These are phyloP conservation scores for Paralichthys olivaceus DNA, from an alignment of 2,113 vertebrate genomes.

Conservation along the genomic window DNA sequence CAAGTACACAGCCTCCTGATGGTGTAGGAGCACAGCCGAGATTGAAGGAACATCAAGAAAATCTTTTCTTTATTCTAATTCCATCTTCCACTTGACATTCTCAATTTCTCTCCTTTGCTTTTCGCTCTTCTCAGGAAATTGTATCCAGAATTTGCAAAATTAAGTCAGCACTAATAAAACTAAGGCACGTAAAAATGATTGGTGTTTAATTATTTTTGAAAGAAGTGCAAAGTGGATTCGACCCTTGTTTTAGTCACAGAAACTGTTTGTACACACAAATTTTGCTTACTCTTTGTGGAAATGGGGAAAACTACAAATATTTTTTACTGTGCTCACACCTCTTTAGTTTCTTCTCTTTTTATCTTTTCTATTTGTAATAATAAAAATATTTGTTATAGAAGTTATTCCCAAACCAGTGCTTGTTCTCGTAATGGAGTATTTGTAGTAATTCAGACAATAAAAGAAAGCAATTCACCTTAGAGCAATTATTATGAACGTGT, in stretches of 20 bases:
- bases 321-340: constrained; percentile 28
- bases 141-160: constrained; percentile 24
- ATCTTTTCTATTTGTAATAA: constrained; percentile 59
- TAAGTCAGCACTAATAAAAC: constrained; percentile 40
- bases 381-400: neutral
- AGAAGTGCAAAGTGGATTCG: constrained; percentile 9
- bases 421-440: constrained; percentile 21
- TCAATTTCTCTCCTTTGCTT: constrained; percentile 27
- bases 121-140: constrained; percentile 55
- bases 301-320: neutral
- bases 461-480: constrained; percentile 13
- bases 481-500: neutral
- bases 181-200: neutral
- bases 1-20: constrained; percentile 87
- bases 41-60: neutral
- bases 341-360: constrained; percentile 10
- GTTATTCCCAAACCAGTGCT: neutral
- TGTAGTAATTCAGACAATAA: constrained; percentile 56
- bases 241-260: constrained; percentile 28
- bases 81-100: constrained; percentile 22
- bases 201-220: constrained; percentile 1
- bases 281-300: constrained; percentile 1
- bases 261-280: neutral
- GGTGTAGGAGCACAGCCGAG: constrained; percentile 55
- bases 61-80: constrained; percentile 11